Evolutionary conservation across 1,140 invertebrate genomes (phyloP), one percentile per base, ranked within the genome.

Genomic region (Dufourea novaeangliae): DNA sequence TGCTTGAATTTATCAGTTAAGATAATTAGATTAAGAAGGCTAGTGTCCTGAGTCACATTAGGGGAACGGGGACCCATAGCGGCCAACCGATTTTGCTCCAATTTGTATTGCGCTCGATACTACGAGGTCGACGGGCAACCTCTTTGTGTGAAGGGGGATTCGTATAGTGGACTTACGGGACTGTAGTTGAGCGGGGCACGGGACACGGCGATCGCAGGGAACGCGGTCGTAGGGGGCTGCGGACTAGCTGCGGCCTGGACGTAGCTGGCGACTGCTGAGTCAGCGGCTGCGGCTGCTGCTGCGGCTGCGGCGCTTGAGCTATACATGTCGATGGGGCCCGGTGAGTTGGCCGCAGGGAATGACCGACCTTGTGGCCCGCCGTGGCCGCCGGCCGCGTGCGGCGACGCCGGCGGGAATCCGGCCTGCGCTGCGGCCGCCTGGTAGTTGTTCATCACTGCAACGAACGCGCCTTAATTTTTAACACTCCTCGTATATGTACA

Each of bases 371-470:
- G 96, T 94, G 86, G 93, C 93, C 93, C 94, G 92, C 91, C 94
- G 92, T 88, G 94, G 92, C 87, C 91, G 71, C 90, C 90, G 67
- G 92, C 93, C 22, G 92, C 93, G 85, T 94, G 94, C 50, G 95
- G 95, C 73, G 95, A 95, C 50, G 95, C 94, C 57, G 95, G 95
- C 74, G 95, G 95, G 81, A 92, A 83, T 95, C 97, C 95, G 64
- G 95, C 95, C 81, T 95, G 96, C 54, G 96, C 96, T 81, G 95
- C 96, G 80, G 95, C 95, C 59, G 96, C 96, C 91, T 96, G 97
- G 93, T 98, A 98, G 94, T 98, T 98, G 94, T 98, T 98, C 96
- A 98, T 97, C 93, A 98, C 97, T 97, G 95, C 66, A 94, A 94
- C 90, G 83, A 90, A 91, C 79, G 63, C 72, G 61, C 59, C 68